Percentiles rank a stretch among this genome's conserved stretches.
These are phyloP conservation scores for Caenorhabditis panamensis DNA, from an alignment of 2,888 invertebrate species.

Conservation along the genomic window DNA sequence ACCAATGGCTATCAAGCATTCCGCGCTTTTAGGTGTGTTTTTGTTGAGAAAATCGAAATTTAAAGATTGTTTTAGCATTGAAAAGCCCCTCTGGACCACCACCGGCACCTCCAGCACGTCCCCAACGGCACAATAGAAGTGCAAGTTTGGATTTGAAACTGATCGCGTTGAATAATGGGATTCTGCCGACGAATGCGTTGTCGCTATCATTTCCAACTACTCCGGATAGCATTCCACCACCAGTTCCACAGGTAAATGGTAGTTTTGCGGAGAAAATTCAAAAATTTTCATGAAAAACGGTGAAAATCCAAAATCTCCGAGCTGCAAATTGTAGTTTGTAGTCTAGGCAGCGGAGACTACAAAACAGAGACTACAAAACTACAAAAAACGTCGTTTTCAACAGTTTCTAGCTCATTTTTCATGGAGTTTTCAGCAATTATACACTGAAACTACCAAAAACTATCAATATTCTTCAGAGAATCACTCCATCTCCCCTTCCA, in stretches of 20 bases:
- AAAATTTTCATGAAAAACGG: no score
- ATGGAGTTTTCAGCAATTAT: no score
- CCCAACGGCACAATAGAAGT: conserved; percentile 75
- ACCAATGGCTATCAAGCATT: conserved; percentile 74
- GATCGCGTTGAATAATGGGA: conserved; percentile 34
- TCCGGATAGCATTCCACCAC: conserved; percentile 60
- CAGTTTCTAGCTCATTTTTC: no score
- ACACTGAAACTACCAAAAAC: neutral
- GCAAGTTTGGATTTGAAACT: conserved; percentile 78
- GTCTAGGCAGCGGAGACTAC: no score
- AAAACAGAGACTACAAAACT: no score
- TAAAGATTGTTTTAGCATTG: conserved; percentile 63
- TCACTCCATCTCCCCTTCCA: conserved; percentile 57
- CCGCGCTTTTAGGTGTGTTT: conserved; percentile 14
- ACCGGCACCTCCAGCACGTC: conserved; percentile 78
- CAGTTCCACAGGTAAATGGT: conserved; percentile 40
- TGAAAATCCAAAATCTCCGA: no score
- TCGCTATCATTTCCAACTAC: conserved; percentile 44
- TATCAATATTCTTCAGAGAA: conserved; percentile 32
- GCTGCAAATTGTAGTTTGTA: no score
- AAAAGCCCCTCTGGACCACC: conserved; percentile 78
- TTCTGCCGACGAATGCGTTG: conserved; percentile 31
- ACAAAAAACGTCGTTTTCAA: no score
- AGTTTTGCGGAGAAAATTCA: no score
- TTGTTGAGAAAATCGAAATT: no score